Conservation (phyloP, 2,797 vertebrate genomes). For the Helicolenus hilgendorfi region DNA sequence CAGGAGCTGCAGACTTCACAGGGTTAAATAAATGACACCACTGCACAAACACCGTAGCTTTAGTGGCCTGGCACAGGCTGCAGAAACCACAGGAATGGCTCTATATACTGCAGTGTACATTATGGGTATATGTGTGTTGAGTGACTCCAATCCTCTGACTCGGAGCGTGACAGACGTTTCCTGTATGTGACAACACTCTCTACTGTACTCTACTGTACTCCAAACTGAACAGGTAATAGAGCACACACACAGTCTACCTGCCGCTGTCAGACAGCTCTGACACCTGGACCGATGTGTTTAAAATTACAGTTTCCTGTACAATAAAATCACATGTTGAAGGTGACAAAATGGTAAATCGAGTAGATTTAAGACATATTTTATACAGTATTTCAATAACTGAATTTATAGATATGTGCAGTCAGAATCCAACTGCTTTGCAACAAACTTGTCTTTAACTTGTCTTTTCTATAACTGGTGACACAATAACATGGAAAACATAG, state of each 20-base stretch:
- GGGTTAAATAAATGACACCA: slow-evolving; percentile 60
- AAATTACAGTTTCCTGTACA: not conserved
- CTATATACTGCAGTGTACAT: slow-evolving; percentile 12
- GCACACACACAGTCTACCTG: not conserved
- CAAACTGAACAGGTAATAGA: not conserved
- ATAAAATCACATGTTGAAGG: not conserved
- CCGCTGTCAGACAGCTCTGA: slow-evolving; percentile 13
- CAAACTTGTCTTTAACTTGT: not conserved
- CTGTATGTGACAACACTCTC: slow-evolving; percentile 28
- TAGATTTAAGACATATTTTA: not conserved
- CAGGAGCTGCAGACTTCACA: slow-evolving; percentile 50
- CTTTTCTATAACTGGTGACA: not conserved
- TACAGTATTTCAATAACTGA: not conserved
- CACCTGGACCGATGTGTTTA: slow-evolving; percentile 1
- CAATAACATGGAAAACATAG: not conserved
- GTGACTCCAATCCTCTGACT: slow-evolving; percentile 14
- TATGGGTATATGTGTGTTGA: slow-evolving; percentile 8
- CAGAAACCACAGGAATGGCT: slow-evolving; percentile 34
- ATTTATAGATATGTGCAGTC: not conserved
- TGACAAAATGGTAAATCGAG: not conserved
- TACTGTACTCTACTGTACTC: slow-evolving; percentile 14
- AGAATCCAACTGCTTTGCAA: not conserved
- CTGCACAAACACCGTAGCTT: slow-evolving; percentile 50
- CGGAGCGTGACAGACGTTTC: slow-evolving; percentile 31
- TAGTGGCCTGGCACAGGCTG: slow-evolving; percentile 32